Evolutionary conservation across 30 jellyfish, hydroid and myxozoan species (phyloP), one percentile per base, ranked within the genome.

Genomic region (Chrysaora quinquecirrha): DNA sequence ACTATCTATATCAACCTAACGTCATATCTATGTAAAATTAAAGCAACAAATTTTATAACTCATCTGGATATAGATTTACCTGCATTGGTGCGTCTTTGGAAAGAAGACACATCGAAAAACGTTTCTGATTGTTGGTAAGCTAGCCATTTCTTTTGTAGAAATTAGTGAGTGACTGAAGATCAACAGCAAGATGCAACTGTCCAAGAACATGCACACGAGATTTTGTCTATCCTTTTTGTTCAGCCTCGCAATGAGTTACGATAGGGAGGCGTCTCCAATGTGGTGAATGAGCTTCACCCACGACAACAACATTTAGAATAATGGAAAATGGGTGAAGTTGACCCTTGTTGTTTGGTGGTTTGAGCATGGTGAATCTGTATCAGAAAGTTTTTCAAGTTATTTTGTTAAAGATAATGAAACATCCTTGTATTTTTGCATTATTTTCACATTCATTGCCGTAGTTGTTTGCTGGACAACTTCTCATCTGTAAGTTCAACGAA

Each of bases 401-500:
- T 38, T 38, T 38, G 6, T 6, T 38, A 38, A 38, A 38, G 11
- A 78, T 78, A 11, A 78, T 78, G 89, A 62, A 65, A 58, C 89
- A 78, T 61, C 89, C 89, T 0, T 63, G 72, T 63, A 2, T 62
- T 61, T 35, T 48, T 78, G 89, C 3, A 46, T 78, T 34, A n/a
- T 30, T 30, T 63, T 78, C 18, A 80, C 71, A 9, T 2, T 78
- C 46, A 30, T 73, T 33, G 46, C 89, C 1, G 34, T 76, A 19
- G 28, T 75, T n/a, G 14, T 43, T 20, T 78, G 80, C 73, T 78
- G 89, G 89, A 21, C 75, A 33, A 58, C 49, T 25, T 78, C 80
- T 35, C 35, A 78, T 73, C 46, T 58, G 29, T 60, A 16, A 46
- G 20, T 56, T 47, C 61, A 47, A 47, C 19, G 61, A 47, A 47